Evolutionary conservation across 1,140 invertebrate species (phyloP).

Genomic region (Marisa cornuarietis): DNA sequence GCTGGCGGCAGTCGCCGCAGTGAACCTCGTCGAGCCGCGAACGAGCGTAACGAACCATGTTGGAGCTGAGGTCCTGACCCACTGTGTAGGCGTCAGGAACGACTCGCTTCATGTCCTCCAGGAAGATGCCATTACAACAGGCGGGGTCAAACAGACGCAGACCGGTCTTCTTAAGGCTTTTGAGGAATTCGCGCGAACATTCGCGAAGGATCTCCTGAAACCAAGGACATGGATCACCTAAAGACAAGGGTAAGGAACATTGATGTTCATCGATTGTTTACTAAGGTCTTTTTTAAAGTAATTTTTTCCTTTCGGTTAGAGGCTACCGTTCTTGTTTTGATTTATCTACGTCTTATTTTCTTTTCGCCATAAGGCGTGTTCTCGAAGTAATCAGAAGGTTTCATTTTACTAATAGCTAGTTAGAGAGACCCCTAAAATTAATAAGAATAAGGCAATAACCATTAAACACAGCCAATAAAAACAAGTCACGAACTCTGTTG

Average conservation of each 20-base stretch:
- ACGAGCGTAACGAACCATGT: conserved; percentile 45
- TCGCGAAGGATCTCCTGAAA: conserved; percentile 30
- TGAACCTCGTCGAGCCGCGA: conserved; percentile 46
- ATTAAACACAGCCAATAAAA: no score
- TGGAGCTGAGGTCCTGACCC: conserved; percentile 44
- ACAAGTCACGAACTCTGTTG: no score
- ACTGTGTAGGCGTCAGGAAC: conserved; percentile 34
- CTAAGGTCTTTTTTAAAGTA: no score
- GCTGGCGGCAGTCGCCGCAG: conserved; percentile 31
- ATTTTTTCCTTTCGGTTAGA: no score
- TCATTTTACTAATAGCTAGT: no score
- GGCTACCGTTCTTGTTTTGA: no score
- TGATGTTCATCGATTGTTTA: no score
- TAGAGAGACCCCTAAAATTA: no score
- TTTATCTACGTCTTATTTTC: no score
- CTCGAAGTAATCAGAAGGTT: no score
- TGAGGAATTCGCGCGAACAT: conserved; percentile 37
- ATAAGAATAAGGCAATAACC: no score
- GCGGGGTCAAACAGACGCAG: conserved; percentile 45
- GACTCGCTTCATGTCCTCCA: conserved; percentile 39
- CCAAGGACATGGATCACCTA: neutral
- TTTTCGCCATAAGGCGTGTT: no score
- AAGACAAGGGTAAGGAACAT: neutral
- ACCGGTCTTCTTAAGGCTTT: conserved; percentile 33
- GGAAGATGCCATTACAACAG: conserved; percentile 47